These are phyloP conservation scores for Battus philenor DNA, from an alignment of 1,140 invertebrate species.

Conservation along the genomic window DNA sequence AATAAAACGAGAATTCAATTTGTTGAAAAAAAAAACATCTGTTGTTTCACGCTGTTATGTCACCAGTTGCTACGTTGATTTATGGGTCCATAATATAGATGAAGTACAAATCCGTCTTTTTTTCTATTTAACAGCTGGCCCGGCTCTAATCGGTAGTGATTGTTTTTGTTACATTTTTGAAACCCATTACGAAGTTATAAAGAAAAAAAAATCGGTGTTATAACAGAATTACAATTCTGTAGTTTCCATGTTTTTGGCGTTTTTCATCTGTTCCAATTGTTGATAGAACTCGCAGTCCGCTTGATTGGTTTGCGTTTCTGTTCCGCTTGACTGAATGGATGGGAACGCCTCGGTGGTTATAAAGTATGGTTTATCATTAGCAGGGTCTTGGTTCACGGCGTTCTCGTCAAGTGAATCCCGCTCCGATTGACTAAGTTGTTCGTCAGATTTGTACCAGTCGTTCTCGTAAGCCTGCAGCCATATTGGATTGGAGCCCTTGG, in stretches of 20 bases:
- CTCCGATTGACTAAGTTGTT: slow-evolving; percentile 81
- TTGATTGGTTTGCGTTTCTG: slow-evolving; percentile 72
- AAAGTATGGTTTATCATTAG: slow-evolving; percentile 76
- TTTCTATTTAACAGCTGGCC: no score
- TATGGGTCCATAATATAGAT: no score
- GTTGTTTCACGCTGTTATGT: no score
- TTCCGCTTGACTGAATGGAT: slow-evolving; percentile 69
- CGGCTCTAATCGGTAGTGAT: no score
- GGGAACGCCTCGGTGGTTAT: slow-evolving; percentile 72
- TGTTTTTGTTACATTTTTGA: no score
- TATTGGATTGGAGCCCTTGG: slow-evolving; percentile 95
- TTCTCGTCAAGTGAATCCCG: slow-evolving; percentile 93
- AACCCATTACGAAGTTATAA: no score
- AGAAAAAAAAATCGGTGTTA: no score
- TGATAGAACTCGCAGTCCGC: slow-evolving; percentile 81
- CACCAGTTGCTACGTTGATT: no score
- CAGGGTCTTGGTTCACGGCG: slow-evolving; percentile 81
- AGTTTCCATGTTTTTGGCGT: slow-evolving; percentile 89
- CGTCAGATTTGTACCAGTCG: slow-evolving; percentile 94
- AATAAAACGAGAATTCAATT: no score
- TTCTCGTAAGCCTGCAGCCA: slow-evolving; percentile 97
- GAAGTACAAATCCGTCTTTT: no score
- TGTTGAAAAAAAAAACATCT: no score
- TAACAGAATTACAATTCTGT: slow-evolving; percentile 88
- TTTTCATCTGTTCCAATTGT: slow-evolving; percentile 78